phyloP scores from a whole-genome alignment of 1,140 invertebrate genomes.

The Cydia pomonella region DNA sequence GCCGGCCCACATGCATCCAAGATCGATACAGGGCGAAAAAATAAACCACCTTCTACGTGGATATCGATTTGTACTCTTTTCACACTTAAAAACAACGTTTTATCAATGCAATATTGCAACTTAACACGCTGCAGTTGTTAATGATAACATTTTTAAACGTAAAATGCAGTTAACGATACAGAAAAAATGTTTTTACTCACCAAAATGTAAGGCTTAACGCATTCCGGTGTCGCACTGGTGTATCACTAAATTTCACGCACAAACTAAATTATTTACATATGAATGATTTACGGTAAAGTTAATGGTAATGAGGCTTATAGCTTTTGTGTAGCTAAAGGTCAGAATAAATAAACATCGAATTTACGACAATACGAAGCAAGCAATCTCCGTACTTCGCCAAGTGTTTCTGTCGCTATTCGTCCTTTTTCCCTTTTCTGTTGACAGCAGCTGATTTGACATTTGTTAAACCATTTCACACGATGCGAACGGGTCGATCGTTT shows the following conservation, averaged over 20 bases:
- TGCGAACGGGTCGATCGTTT: background rate
- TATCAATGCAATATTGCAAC: background rate
- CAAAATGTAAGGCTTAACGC: constrained; percentile 31
- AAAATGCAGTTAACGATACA: constrained; percentile 39
- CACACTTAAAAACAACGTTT: background rate
- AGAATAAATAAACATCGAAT: constrained; percentile 29
- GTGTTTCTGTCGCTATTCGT: constrained; percentile 20
- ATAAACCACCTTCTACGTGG: background rate
- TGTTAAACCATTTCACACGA: background rate
- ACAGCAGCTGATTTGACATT: constrained; percentile 24
- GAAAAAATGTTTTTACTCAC: constrained; percentile 44
- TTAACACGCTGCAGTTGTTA: background rate
- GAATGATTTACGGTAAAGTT: constrained; percentile 23
- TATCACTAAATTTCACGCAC: constrained; percentile 13
- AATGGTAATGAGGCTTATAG: constrained; percentile 22
- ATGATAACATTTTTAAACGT: background rate
- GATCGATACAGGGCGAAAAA: constrained; percentile 21
- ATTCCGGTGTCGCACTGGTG: constrained; percentile 15
- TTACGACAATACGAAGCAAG: background rate
- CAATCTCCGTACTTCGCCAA: constrained; percentile 1
- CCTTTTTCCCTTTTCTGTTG: background rate
- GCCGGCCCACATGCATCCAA: constrained; percentile 6
- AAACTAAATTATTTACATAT: constrained; percentile 19
- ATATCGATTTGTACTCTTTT: constrained; percentile 21
- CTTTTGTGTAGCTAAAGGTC: constrained; percentile 21